phyloP scores from a whole-genome alignment of 2,797 vertebrate genomes.

The Etheostoma nigrum region DNA sequence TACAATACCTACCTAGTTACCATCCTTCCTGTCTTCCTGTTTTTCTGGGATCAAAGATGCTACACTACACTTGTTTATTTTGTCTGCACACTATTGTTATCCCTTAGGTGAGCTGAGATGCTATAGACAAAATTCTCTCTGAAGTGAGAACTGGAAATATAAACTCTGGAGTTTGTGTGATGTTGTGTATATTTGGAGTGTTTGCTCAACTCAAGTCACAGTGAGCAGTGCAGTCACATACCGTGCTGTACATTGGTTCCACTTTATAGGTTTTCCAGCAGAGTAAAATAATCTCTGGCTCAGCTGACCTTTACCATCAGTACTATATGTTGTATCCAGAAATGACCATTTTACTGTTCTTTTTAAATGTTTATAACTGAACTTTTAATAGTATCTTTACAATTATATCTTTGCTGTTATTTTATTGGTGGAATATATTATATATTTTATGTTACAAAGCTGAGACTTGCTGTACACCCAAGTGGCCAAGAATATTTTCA shows the following conservation, averaged over 20 bases:
- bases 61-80: constrained; percentile 64
- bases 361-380: not conserved
- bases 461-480: not conserved
- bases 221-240: constrained; percentile 54
- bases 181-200: constrained; percentile 56
- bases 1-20: not conserved
- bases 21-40: not conserved
- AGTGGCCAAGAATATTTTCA: not conserved
- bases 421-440: not conserved
- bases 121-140: constrained; percentile 56
- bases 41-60: constrained; percentile 40
- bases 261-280: constrained; percentile 57
- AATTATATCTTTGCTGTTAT: not conserved
- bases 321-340: constrained; percentile 16
- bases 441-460: not conserved
- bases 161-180: constrained; percentile 42
- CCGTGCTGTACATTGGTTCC: constrained; percentile 24
- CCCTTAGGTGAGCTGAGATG: constrained; percentile 60
- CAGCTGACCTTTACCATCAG: constrained; percentile 67
- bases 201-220: constrained; percentile 49
- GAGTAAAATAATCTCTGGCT: constrained; percentile 68
- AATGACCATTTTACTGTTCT: constrained; percentile 8
- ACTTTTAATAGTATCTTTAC: not conserved
- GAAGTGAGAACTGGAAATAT: constrained; percentile 58
- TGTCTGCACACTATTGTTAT: constrained; percentile 62